Conservation (phyloP, 2,888 invertebrate genomes). For the Gortyna flavago region DNA sequence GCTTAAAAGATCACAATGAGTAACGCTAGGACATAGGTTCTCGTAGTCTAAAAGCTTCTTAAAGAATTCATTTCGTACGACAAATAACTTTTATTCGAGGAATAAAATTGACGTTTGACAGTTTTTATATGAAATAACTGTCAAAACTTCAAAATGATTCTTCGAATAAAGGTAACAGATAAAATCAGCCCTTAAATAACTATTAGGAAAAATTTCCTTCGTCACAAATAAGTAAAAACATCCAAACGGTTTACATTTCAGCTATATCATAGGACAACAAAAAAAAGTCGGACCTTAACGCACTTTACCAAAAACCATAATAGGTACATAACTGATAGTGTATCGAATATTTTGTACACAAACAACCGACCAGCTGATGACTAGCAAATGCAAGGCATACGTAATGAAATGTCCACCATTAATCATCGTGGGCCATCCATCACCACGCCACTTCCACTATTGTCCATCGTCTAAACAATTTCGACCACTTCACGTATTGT, state of each 20-base stretch:
- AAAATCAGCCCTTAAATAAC: no score
- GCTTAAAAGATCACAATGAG: neutral
- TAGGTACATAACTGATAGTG: neutral
- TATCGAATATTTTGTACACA: slow-evolving; percentile 6
- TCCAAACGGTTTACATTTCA: neutral
- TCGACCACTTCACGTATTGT: slow-evolving; percentile 59
- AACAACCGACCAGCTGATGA: slow-evolving; percentile 25
- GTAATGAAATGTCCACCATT: slow-evolving; percentile 63
- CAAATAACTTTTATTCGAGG: no score
- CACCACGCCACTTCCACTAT: slow-evolving; percentile 62
- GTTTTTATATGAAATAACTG: no score
- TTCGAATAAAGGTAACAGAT: no score
- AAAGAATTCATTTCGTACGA: neutral
- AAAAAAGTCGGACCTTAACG: neutral
- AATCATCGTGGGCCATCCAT: slow-evolving; percentile 68
- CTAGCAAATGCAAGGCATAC: slow-evolving; percentile 59
- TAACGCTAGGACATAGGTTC: neutral
- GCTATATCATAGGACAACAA: no score
- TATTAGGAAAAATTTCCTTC: neutral
- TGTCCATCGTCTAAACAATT: slow-evolving; percentile 67
- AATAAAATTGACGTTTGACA: no score
- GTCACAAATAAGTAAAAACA: neutral
- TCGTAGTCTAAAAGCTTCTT: neutral
- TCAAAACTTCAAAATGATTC: no score
- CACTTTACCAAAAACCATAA: neutral